Evolutionary conservation across 2,888 invertebrate genomes (phyloP), one percentile per base, ranked within the genome.

Genomic region (Brenthis ino): DNA sequence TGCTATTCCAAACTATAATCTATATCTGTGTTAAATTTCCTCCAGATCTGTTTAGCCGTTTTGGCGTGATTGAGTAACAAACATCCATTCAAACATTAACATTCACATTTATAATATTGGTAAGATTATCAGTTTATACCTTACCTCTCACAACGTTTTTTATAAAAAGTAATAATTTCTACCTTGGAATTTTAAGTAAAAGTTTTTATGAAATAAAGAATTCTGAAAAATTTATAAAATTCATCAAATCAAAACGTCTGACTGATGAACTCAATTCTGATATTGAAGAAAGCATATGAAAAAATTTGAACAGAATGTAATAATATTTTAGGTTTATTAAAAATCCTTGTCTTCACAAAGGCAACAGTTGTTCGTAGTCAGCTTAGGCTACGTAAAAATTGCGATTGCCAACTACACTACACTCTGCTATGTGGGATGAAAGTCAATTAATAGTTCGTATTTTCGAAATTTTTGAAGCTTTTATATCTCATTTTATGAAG

Each of bases 291-390:
- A 16, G 57, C 33, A 57, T n/a, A 33, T 57, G 33, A 37, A 57
- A 24, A 57, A 53, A n/a, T 1, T 53, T 5, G 51, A 53, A n/a
- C 51, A 16, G 16, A 16, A 16, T 16, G 51, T 53, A 53, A 53
- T 53, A 14, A 57, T 37, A 6, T 16, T 57, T 67, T 61, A 64
- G 69, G 57, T 67, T 71, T 71, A 69, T 72, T 69, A 70, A 68
- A 72, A 67, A 70, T 70, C 63, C 60, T 69, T 65, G 71, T 68
- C 57, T 69, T 67, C 64, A 61, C 64, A 72, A 72, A 65, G 28
- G 72, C 68, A 68, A 64, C 72, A 72, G 65, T 66, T 72, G 72
- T 70, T 70, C 66, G 64, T 65, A 65, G 57, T 58, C 60, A 61
- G 68, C 65, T 70, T 72, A 68, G 64, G 58, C 65, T 55, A 20